Evolutionary conservation across 2,797 vertebrate genomes (phyloP).

Genomic region (Bradypodion ventrale): DNA sequence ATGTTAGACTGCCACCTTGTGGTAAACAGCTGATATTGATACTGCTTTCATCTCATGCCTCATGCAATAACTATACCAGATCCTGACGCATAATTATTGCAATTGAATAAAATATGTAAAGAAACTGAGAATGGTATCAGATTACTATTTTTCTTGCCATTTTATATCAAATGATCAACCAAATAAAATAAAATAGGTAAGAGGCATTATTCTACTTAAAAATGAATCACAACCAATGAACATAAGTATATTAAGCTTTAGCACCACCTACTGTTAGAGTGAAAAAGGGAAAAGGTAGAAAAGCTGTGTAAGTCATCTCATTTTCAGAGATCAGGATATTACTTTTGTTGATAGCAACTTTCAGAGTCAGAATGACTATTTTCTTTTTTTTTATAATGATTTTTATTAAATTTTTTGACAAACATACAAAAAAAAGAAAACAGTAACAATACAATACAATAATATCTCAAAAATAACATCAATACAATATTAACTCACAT

Average conservation of each 20-base stretch:
- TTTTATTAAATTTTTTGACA: no score
- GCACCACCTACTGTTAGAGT: not conserved
- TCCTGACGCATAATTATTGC: not conserved
- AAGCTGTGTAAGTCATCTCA: not conserved
- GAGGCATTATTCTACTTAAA: not conserved
- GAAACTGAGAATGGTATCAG: not conserved
- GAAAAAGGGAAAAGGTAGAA: not conserved
- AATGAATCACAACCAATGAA: no score
- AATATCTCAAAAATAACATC: no score
- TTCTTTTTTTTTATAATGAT: no score
- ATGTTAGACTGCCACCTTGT: conserved; percentile 29
- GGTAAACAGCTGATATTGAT: not conserved
- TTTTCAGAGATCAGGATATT: no score
- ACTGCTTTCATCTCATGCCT: not conserved
- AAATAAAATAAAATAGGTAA: not conserved
- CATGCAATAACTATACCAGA: not conserved
- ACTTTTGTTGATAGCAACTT: no score
- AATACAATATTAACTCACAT: no score
- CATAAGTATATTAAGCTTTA: not conserved
- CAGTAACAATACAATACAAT: no score
- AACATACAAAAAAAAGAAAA: no score
- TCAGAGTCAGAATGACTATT: no score
- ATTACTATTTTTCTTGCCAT: not conserved
- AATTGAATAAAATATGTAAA: not conserved
- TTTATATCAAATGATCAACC: not conserved